These are phyloP conservation scores for Cyprinodon brontotheroides DNA, from an alignment of 2,113 vertebrate species.

Conservation along the genomic window DNA sequence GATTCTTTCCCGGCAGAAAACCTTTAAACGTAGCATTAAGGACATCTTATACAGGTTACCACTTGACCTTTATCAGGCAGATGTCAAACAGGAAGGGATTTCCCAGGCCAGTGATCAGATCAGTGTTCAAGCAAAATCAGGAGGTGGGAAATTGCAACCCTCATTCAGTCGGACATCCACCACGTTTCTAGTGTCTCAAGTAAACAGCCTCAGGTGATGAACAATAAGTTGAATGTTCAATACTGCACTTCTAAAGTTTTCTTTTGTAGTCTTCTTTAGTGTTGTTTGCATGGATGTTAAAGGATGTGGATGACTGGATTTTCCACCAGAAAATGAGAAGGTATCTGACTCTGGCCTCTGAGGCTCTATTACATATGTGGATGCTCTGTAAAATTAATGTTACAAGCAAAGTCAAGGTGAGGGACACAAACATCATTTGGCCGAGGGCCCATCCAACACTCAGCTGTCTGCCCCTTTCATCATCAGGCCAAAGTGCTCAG, in stretches of 20 bases:
- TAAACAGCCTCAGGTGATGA: constrained; percentile 2
- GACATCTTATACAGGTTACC: constrained; percentile 63
- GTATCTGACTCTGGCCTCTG: constrained; percentile 26
- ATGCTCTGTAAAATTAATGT: constrained; percentile 56
- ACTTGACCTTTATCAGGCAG: constrained; percentile 38
- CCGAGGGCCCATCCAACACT: constrained; percentile 51
- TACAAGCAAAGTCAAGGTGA: constrained; percentile 62
- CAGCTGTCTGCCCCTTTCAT: constrained; percentile 46
- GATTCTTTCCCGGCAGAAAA: constrained; percentile 54
- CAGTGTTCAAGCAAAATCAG: constrained; percentile 46
- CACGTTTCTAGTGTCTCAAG: constrained; percentile 4
- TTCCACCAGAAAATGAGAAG: constrained; percentile 31
- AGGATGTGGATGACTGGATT: constrained; percentile 16
- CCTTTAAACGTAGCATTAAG: constrained; percentile 27
- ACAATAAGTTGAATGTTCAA: constrained; percentile 20
- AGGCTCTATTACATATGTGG: constrained; percentile 33
- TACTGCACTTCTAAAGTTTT: constrained; percentile 37
- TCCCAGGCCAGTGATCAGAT: constrained; percentile 47
- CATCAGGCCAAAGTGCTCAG: constrained; percentile 24
- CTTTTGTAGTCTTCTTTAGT: constrained; percentile 43
- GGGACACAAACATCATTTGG: constrained; percentile 66
- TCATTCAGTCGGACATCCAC: constrained; percentile 41
- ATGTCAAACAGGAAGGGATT: constrained; percentile 54
- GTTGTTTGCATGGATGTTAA: constrained; percentile 19
- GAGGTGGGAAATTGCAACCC: constrained; percentile 55